These are phyloP conservation scores for Adoxophyes honmai DNA, from an alignment of 1,140 invertebrate genomes.

Conservation along the genomic window DNA sequence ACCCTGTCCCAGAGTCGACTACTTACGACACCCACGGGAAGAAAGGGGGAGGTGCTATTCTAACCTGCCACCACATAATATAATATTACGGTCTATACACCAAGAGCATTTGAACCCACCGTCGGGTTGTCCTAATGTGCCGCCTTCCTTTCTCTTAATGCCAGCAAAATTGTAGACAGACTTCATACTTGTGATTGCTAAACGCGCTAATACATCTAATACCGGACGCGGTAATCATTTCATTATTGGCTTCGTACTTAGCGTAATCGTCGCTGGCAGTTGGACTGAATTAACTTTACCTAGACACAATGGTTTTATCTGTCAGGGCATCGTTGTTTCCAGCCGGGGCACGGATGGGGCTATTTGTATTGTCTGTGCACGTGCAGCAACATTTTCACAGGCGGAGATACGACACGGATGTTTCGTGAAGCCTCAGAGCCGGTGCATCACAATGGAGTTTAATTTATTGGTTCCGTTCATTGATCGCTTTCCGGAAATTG, in stretches of 20 bases:
- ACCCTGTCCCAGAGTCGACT: too few relatives aligned
- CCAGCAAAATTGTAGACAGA: background rate
- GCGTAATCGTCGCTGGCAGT: conserved; percentile 51
- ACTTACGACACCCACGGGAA: too few relatives aligned
- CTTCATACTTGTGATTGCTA: conserved; percentile 54
- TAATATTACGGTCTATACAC: too few relatives aligned
- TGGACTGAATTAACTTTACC: conserved; percentile 58
- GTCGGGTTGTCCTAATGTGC: conserved; percentile 3
- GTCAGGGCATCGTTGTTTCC: conserved; percentile 24
- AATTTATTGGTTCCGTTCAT: conserved; percentile 45
- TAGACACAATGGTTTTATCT: conserved; percentile 49
- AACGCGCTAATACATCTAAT: conserved; percentile 38
- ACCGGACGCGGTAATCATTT: conserved; percentile 65
- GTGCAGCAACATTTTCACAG: conserved; percentile 7
- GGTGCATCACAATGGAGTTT: conserved; percentile 34
- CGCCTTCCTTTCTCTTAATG: background rate
- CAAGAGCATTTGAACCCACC: too few relatives aligned
- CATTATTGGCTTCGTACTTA: conserved; percentile 60
- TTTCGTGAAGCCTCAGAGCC: conserved; percentile 27
- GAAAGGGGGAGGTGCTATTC: too few relatives aligned
- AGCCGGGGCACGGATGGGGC: conserved; percentile 23
- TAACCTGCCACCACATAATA: too few relatives aligned
- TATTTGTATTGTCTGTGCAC: conserved; percentile 13
- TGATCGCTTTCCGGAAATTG: conserved; percentile 25
- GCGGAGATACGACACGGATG: conserved; percentile 41